Conservation (phyloP, 2,797 vertebrate species). For the Pithecia hirsuta region DNA sequence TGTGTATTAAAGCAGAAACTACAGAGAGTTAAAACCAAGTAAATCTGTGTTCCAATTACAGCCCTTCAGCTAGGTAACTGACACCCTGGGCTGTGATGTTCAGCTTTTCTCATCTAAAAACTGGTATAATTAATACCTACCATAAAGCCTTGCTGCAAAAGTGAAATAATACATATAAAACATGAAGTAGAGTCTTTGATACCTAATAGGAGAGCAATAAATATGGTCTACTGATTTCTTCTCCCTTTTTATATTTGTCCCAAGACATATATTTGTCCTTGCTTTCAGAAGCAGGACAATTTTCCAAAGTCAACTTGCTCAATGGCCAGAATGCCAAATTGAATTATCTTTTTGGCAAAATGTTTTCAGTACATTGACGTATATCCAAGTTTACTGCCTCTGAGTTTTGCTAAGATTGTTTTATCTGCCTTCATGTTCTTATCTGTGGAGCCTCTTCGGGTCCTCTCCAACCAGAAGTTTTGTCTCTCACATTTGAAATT, state of each 20-base stretch:
- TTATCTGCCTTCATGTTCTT: not conserved
- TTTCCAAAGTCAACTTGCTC: not conserved
- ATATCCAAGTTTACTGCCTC: not conserved
- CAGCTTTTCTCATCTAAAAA: not conserved
- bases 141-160: not conserved
- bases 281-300: not conserved
- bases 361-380: not conserved
- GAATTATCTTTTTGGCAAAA: slow-evolving; percentile 15
- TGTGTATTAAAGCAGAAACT: not conserved
- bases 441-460: not conserved
- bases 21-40: not conserved
- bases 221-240: not conserved
- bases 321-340: not conserved
- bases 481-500: not conserved
- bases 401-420: not conserved
- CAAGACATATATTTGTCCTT: not conserved
- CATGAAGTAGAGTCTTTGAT: not conserved
- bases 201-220: not conserved
- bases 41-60: not conserved
- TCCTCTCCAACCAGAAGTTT: not conserved
- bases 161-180: not conserved
- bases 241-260: not conserved
- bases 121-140: not conserved
- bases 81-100: not conserved
- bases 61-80: not conserved